Conservation (phyloP, 2,888 invertebrate genomes). For the Muscina levida region DNA sequence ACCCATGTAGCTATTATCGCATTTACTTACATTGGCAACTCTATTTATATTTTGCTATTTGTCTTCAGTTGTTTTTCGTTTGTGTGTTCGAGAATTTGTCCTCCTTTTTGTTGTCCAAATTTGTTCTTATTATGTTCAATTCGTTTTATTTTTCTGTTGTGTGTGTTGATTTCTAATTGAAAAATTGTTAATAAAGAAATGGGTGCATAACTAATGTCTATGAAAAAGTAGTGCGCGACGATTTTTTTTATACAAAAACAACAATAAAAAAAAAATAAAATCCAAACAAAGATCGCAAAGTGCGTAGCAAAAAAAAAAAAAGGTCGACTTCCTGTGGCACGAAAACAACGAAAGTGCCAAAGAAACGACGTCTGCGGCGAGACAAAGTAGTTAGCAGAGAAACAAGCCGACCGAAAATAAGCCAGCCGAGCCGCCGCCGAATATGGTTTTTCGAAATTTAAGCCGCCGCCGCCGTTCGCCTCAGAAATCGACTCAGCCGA, state of each 20-base stretch:
- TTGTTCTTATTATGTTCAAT: conserved; percentile 40
- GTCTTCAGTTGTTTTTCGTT: conserved; percentile 56
- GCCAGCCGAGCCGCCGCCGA: too few species aligned
- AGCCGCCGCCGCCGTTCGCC: too few species aligned
- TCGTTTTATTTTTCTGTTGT: conserved; percentile 14
- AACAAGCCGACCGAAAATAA: too few species aligned
- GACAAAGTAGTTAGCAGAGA: too few species aligned
- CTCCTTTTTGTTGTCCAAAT: conserved; percentile 50
- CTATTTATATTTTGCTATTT: background rate
- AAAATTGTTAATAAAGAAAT: conserved; percentile 19
- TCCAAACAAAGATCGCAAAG: background rate
- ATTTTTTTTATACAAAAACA: background rate
- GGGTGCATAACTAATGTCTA: conserved; percentile 13
- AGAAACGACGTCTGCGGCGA: conserved; percentile 29
- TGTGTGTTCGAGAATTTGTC: conserved; percentile 48
- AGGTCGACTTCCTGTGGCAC: conserved; percentile 50
- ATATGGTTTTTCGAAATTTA: too few species aligned
- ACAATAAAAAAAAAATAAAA: background rate
- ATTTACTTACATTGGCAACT: too few species aligned
- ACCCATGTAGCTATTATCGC: too few species aligned
- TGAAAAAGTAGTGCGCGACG: background rate
- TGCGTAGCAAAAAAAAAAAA: conserved; percentile 31
- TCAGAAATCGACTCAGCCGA: too few species aligned
- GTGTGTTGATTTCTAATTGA: conserved; percentile 19
- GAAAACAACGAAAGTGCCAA: conserved; percentile 49